These are phyloP conservation scores for Carabus problematicus DNA, from an alignment of 2,888 invertebrate genomes.

Conservation along the genomic window DNA sequence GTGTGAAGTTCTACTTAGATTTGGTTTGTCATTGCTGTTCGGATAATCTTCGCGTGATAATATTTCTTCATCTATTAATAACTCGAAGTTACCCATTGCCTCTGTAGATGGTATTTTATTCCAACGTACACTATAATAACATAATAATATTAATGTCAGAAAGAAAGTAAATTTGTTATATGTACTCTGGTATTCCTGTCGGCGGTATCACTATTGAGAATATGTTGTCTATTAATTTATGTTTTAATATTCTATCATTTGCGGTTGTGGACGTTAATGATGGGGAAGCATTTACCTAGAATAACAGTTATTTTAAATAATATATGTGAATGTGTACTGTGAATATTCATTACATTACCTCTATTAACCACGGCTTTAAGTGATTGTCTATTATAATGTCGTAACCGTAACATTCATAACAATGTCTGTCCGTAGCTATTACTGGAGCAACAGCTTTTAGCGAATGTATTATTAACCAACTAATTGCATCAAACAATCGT, in stretches of 20 bases:
- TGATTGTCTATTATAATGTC: constrained; percentile 96
- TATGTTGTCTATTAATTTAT: constrained; percentile 92
- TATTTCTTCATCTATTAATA: constrained; percentile 84
- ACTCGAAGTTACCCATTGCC: constrained; percentile 82
- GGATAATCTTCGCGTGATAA: constrained; percentile 68
- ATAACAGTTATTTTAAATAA: constrained; percentile 18
- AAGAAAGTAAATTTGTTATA: constrained; percentile 51
- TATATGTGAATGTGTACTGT: constrained; percentile 11
- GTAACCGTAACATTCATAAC: constrained; percentile 94
- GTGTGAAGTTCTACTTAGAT: constrained; percentile 44
- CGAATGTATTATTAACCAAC: constrained; percentile 91
- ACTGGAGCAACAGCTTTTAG: constrained; percentile 91
- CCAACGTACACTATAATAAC: constrained; percentile 73
- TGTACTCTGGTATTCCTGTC: constrained; percentile 87
- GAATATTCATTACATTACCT: constrained; percentile 61
- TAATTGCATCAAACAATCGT: constrained; percentile 85
- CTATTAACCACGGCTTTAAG: constrained; percentile 92
- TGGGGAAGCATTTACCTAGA: constrained; percentile 91
- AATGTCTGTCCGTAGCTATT: constrained; percentile 91
- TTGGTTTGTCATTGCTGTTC: constrained; percentile 37
- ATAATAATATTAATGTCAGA: constrained; percentile 9
- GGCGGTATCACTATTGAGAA: constrained; percentile 89
- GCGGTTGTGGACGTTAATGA: constrained; percentile 93
- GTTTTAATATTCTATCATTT: constrained; percentile 91
- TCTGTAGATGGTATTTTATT: constrained; percentile 79